Evolutionary conservation across 2,113 vertebrate species (phyloP).

Genomic region (Lutjanus erythropterus): DNA sequence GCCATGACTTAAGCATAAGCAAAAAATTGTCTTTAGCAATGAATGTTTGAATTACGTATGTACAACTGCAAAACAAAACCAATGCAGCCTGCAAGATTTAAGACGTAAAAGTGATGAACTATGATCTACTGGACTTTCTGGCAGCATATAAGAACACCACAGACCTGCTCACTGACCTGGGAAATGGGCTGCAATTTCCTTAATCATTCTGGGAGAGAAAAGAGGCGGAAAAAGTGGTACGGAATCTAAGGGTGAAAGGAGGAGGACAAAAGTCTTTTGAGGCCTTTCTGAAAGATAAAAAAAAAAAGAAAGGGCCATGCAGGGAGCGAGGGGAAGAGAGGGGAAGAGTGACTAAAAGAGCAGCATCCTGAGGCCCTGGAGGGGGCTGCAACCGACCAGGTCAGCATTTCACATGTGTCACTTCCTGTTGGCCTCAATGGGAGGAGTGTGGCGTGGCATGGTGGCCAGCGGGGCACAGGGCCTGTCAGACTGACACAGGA

Average conservation of each 20-base stretch:
- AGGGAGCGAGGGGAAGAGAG: conserved; percentile 11
- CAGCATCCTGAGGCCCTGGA: conserved; percentile 73
- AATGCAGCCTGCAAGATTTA: conserved; percentile 24
- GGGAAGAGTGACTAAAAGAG: conserved; percentile 73
- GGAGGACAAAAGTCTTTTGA: conserved; percentile 40
- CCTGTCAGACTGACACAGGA: conserved; percentile 78
- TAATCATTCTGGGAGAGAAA: conserved; percentile 57
- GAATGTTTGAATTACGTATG: too few species aligned
- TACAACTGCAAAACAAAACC: too few species aligned
- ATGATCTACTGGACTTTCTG: conserved; percentile 32
- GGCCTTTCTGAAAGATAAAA: conserved; percentile 27
- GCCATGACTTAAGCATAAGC: too few species aligned
- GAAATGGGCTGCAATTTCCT: conserved; percentile 67
- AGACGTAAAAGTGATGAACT: conserved; percentile 36
- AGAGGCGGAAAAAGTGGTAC: conserved; percentile 14
- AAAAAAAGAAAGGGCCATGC: conserved; percentile 11
- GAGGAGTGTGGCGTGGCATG: conserved; percentile 67
- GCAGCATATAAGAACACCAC: conserved; percentile 36
- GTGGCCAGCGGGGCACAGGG: conserved; percentile 66
- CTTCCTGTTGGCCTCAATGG: conserved; percentile 75
- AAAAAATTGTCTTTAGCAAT: too few species aligned
- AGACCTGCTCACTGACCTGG: conserved; percentile 71
- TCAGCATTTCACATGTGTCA: conserved; percentile 85
- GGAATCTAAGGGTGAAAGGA: conserved; percentile 37
- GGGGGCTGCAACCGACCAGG: conserved; percentile 70